These are phyloP conservation scores for Furcula furcula DNA, from an alignment of 2,888 invertebrate genomes.

Conservation along the genomic window DNA sequence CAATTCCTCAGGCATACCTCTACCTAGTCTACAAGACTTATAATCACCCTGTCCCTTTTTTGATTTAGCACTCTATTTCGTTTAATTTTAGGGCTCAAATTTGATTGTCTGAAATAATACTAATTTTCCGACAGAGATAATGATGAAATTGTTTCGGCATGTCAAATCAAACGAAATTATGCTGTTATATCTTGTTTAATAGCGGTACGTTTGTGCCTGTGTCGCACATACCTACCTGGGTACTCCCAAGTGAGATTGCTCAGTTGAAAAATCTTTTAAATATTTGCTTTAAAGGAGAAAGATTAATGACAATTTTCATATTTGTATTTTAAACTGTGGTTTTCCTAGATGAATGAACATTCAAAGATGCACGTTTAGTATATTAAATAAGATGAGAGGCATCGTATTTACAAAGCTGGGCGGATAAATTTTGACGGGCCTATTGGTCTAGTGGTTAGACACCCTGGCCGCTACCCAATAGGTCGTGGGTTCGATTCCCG, in stretches of 20 bases:
- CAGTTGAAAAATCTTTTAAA: conserved; percentile 47
- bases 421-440: too few species aligned
- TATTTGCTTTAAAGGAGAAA: conserved; percentile 25
- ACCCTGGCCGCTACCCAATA: too few species aligned
- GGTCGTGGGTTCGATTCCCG: too few species aligned
- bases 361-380: too few species aligned
- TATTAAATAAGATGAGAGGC: too few species aligned
- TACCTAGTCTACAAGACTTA: conserved; percentile 57
- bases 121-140: conserved; percentile 73
- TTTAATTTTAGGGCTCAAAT: conserved; percentile 29
- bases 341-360: too few species aligned
- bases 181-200: conserved; percentile 81
- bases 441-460: too few species aligned
- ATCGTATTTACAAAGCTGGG: too few species aligned
- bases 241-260: conserved; percentile 64
- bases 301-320: conserved; percentile 14
- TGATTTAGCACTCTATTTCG: conserved; percentile 41
- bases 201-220: conserved; percentile 65
- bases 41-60: conserved; percentile 24
- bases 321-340: too few species aligned
- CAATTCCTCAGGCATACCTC: conserved; percentile 70
- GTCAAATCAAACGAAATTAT: conserved; percentile 81
- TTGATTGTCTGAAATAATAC: conserved; percentile 22
- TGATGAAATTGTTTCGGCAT: conserved; percentile 82
- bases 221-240: conserved; percentile 58